Evolutionary conservation across 53 echinoderm and acorn worm species (phyloP), one percentile per base, ranked within the genome.

Genomic region (Actinopyga echinites): DNA sequence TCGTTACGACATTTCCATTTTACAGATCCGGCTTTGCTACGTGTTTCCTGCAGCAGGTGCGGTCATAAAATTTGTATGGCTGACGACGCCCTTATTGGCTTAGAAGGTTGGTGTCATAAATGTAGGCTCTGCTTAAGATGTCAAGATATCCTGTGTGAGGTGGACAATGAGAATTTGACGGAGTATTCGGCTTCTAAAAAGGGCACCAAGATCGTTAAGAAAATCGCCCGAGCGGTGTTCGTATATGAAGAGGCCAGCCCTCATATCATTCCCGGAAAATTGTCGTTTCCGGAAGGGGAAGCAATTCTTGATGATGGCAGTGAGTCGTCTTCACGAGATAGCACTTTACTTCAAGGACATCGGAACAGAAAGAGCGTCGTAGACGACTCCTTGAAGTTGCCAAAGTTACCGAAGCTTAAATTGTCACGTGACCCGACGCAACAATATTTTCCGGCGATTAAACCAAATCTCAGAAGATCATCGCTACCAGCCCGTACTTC

Each of bases 91-190:
- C 83, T 91, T 10, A 89, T 91, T 32, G 93, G 93, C 12, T 69
- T 91, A 30, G 91, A 89, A 65, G 94, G 94, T 25, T 94, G 94
- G 94, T 94, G 94, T 64, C 94, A 94, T 74, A 89, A 91, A 78
- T 94, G 94, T 74, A 74, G 34, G 19, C 91, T 78, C 17, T 94
- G 94, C 66, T 84, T 94, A 20, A 79, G 82, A 31, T 94, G 91
- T 49, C 91, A 94, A 44, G 91, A 94, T 34, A 84, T 94, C 21
- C 83, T 93, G 11, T 91, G 91, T 78, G 89, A 87, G 32, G 56
- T 56, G 33, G 55, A 9, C 38, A 44, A 57, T 24, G 82, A 54
- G 33, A 57, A 83, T 8, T 13, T 57, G 26, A 44, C 65, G 31
- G 79, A 31, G 13, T 30, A 22, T 17, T 42, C 59, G 49, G 37